phyloP scores from a whole-genome alignment of 2,888 invertebrate genomes.

The Ormyrus thymus region DNA sequence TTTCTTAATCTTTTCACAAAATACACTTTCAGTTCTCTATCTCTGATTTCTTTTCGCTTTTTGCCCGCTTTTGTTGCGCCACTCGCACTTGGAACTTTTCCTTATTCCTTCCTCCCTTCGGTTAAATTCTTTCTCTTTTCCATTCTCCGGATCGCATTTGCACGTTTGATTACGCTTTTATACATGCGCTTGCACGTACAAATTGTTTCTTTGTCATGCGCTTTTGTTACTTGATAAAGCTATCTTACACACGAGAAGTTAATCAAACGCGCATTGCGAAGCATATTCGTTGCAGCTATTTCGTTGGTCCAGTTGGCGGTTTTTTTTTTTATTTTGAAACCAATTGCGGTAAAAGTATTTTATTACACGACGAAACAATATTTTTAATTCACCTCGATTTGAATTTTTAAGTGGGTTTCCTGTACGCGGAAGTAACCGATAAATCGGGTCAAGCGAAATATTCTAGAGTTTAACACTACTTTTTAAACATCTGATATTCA shows the following conservation, averaged over 20 bases:
- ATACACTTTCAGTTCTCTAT: too few species aligned
- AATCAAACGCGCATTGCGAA: not conserved
- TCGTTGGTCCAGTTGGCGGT: not conserved
- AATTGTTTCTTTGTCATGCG: not conserved
- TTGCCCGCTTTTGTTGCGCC: too few species aligned
- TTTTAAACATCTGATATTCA: too few species aligned
- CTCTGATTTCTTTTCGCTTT: too few species aligned
- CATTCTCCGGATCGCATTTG: not conserved
- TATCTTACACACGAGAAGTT: slow-evolving; percentile 19
- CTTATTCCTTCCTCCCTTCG: not conserved
- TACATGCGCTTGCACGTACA: not conserved
- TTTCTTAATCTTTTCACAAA: too few species aligned
- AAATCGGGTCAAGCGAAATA: too few species aligned
- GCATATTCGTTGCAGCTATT: not conserved
- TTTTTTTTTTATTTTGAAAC: not conserved
- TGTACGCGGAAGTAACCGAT: too few species aligned
- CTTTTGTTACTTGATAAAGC: slow-evolving; percentile 29
- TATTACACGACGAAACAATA: not conserved
- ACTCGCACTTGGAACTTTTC: not conserved
- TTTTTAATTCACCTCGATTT: too few species aligned
- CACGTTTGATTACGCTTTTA: too few species aligned
- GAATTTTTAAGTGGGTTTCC: too few species aligned
- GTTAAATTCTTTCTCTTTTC: not conserved
- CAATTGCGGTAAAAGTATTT: not conserved
- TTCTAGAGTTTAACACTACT: too few species aligned